Evolutionary conservation across 2,113 vertebrate genomes (phyloP).

Genomic region (Nothoprocta pentlandii): DNA sequence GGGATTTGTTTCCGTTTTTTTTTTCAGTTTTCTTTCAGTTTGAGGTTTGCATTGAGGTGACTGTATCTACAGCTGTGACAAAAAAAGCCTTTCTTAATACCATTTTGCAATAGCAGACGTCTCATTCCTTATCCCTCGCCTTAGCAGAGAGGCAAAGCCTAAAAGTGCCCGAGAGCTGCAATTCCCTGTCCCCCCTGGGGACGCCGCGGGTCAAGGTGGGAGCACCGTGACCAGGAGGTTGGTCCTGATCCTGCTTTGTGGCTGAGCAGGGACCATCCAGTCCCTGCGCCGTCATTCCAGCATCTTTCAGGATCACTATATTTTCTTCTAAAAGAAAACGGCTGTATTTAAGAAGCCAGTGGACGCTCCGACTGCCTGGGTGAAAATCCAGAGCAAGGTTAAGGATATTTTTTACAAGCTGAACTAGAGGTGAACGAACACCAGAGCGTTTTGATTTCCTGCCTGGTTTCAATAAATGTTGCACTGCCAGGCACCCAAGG

Average conservation of each 20-base stretch:
- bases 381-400: conserved; percentile 19
- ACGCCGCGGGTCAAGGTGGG: not conserved
- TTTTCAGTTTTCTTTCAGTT: not conserved
- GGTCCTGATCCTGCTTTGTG: conserved; percentile 23
- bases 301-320: conserved; percentile 19
- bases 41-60: not conserved
- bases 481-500: conserved; percentile 68
- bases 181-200: not conserved
- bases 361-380: not conserved
- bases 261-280: conserved; percentile 38
- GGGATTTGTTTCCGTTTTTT: not conserved
- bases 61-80: not conserved
- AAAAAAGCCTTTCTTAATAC: conserved; percentile 23
- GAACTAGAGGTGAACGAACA: conserved; percentile 55
- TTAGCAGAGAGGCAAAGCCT: not conserved
- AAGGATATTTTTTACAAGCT: conserved; percentile 22
- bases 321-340: conserved; percentile 25
- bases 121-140: not conserved
- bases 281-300: conserved; percentile 26
- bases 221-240: not conserved
- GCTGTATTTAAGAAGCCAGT: not conserved
- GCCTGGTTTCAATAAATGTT: conserved; percentile 69
- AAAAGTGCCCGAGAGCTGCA: not conserved
- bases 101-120: not conserved
- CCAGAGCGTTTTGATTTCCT: conserved; percentile 53